Conservation (phyloP, 2,113 vertebrate species). For the Puntigrus tetrazona region DNA sequence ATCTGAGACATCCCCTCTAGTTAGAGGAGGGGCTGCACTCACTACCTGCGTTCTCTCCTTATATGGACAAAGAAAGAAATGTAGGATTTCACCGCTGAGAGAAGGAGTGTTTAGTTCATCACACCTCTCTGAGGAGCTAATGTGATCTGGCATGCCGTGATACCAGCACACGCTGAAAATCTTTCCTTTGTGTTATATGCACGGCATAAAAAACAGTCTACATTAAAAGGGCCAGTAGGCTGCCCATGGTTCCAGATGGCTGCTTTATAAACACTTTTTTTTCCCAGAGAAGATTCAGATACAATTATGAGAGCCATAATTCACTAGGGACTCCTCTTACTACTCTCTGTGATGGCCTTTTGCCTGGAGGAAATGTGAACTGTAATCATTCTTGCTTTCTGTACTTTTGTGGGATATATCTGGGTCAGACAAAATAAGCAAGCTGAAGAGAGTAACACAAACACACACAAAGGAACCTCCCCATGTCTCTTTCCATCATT, state of each 20-base stretch:
- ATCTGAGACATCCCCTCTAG: slow-evolving; percentile 18
- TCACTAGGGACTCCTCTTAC: neutral
- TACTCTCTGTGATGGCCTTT: slow-evolving; percentile 8
- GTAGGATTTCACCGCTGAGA: slow-evolving; percentile 25
- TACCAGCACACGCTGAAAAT: slow-evolving; percentile 20
- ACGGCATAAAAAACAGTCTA: neutral
- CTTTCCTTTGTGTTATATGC: neutral
- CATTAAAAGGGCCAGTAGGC: neutral
- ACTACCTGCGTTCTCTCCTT: slow-evolving; percentile 57
- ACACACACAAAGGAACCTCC: slow-evolving; percentile 14
- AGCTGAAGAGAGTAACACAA: slow-evolving; percentile 19
- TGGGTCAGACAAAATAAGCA: slow-evolving; percentile 49
- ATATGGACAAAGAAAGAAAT: slow-evolving; percentile 55
- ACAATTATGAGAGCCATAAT: slow-evolving; percentile 13
- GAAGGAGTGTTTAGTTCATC: slow-evolving; percentile 21
- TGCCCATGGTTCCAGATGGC: slow-evolving; percentile 1
- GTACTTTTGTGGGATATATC: slow-evolving; percentile 17
- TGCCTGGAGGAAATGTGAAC: slow-evolving; percentile 36
- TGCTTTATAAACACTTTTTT: slow-evolving; percentile 10
- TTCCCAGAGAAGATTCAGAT: neutral
- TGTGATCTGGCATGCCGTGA: slow-evolving; percentile 14
- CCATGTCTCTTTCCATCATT: slow-evolving; percentile 3
- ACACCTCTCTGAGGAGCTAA: slow-evolving; percentile 29
- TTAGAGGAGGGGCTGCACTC: slow-evolving; percentile 40
- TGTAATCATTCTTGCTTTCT: slow-evolving; percentile 47